phyloP scores from a whole-genome alignment of 2,888 invertebrate genomes.

The Crossocerus cetratus region DNA sequence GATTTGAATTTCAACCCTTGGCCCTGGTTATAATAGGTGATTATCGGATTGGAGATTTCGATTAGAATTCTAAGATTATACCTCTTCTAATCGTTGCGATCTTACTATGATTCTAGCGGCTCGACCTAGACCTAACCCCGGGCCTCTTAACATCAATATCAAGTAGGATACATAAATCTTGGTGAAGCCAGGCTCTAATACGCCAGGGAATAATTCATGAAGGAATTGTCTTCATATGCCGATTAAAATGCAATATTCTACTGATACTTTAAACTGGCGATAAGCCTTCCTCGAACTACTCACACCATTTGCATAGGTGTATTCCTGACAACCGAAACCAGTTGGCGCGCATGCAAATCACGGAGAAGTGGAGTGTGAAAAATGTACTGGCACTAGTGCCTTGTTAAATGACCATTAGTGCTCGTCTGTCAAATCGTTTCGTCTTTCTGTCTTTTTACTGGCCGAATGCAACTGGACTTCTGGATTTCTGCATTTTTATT shows the following conservation, averaged over 20 bases:
- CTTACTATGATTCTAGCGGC: too few relatives aligned
- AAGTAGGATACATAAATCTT: conserved; percentile 48
- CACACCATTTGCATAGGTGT: conserved; percentile 16
- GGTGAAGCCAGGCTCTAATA: conserved; percentile 58
- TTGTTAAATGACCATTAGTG: too few relatives aligned
- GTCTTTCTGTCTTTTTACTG: too few relatives aligned
- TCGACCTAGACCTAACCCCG: too few relatives aligned
- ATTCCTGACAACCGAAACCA: not conserved
- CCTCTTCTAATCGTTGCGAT: too few relatives aligned
- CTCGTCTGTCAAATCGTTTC: too few relatives aligned
- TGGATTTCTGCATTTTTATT: too few relatives aligned
- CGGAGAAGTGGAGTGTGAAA: not conserved
- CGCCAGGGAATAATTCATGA: conserved; percentile 2
- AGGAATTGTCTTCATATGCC: conserved; percentile 7
- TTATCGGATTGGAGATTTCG: too few relatives aligned
- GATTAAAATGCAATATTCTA: conserved; percentile 22
- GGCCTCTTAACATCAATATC: not conserved
- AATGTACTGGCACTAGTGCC: not conserved
- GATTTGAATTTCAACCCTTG: too few relatives aligned
- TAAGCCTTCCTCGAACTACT: not conserved
- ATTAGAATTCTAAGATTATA: too few relatives aligned
- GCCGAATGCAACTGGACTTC: too few relatives aligned
- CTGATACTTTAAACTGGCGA: conserved; percentile 12
- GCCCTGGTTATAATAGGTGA: too few relatives aligned
- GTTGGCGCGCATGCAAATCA: not conserved